Percentiles rank a stretch among this genome's conserved stretches.
phyloP scores from a whole-genome alignment of 2,797 vertebrate genomes.

The Cynodonichthys magdalenae region DNA sequence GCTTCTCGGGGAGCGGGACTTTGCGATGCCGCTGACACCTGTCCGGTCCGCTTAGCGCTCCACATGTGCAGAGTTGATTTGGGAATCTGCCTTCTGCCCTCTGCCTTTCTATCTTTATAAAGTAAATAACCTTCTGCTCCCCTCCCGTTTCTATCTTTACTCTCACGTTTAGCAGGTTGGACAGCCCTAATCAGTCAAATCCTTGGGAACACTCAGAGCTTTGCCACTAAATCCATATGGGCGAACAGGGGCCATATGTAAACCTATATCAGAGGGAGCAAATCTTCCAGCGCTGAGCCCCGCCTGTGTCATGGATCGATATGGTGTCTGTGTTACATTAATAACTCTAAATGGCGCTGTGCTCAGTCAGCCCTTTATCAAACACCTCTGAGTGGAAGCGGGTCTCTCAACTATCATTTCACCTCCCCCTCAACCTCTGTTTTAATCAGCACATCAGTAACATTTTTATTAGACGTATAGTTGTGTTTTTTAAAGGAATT shows the following conservation, averaged over 20 bases:
- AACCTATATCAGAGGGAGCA: conserved; percentile 70
- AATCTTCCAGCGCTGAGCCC: conserved; percentile 51
- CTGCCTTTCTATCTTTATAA: conserved; percentile 8
- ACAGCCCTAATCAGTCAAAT: conserved; percentile 63
- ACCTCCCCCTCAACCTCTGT: conserved; percentile 29
- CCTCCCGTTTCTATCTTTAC: conserved; percentile 20
- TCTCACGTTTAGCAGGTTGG: conserved; percentile 31
- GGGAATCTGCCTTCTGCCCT: conserved; percentile 47
- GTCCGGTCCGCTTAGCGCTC: conserved; percentile 59
- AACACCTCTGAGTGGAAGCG: conserved; percentile 45
- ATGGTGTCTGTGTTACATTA: conserved; percentile 74
- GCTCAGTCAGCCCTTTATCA: conserved; percentile 72
- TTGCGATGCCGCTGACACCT: conserved; percentile 62
- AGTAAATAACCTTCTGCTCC: conserved; percentile 43
- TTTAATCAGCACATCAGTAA: conserved; percentile 44
- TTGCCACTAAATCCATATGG: conserved; percentile 66
- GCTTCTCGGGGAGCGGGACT: conserved; percentile 51
- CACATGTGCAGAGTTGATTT: conserved; percentile 31
- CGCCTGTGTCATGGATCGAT: conserved; percentile 65
- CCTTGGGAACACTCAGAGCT: conserved; percentile 49
- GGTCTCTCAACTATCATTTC: conserved; percentile 48
- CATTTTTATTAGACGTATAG: conserved; percentile 31
- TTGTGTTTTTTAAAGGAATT: conserved; percentile 6
- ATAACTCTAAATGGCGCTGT: conserved; percentile 70
- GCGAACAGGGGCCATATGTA: conserved; percentile 67